phyloP scores from a whole-genome alignment of 2,888 invertebrate species.

The Ptychoptera contaminata region DNA sequence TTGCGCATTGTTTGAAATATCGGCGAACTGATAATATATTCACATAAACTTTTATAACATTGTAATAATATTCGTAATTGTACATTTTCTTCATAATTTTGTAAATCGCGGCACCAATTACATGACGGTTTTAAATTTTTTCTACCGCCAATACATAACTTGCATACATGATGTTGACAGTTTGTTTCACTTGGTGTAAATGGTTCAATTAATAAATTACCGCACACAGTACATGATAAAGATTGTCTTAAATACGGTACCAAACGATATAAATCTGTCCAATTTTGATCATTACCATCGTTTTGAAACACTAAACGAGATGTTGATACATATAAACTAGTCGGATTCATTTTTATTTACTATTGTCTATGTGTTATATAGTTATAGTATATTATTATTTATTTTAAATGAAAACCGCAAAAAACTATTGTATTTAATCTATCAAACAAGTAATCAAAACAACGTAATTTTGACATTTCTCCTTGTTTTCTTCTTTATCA shows the following conservation, averaged over 20 bases:
- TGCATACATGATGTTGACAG: conserved; percentile 83
- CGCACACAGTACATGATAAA: conserved; percentile 80
- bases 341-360: conserved; percentile 18
- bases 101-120: conserved; percentile 70
- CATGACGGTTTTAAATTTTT: conserved; percentile 76
- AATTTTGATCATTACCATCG: conserved; percentile 39
- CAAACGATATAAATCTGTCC: conserved; percentile 67
- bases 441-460: no score
- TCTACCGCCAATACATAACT: conserved; percentile 65
- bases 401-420: no score
- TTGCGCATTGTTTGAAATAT: conserved; percentile 35
- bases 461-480: no score
- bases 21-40: conserved; percentile 58
- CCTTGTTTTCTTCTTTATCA: no score
- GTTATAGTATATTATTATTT: no score
- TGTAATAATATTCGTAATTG: conserved; percentile 65
- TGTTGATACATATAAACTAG: conserved; percentile 21
- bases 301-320: conserved; percentile 17
- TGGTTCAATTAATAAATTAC: conserved; percentile 65
- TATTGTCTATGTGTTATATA: no score
- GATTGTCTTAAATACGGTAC: conserved; percentile 75
- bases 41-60: conserved; percentile 80
- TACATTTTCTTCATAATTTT: conserved; percentile 66
- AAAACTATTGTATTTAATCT: no score
- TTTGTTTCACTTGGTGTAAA: conserved; percentile 59